These are phyloP conservation scores for Hyla sarda DNA, from an alignment of 2,113 vertebrate species.

Conservation along the genomic window DNA sequence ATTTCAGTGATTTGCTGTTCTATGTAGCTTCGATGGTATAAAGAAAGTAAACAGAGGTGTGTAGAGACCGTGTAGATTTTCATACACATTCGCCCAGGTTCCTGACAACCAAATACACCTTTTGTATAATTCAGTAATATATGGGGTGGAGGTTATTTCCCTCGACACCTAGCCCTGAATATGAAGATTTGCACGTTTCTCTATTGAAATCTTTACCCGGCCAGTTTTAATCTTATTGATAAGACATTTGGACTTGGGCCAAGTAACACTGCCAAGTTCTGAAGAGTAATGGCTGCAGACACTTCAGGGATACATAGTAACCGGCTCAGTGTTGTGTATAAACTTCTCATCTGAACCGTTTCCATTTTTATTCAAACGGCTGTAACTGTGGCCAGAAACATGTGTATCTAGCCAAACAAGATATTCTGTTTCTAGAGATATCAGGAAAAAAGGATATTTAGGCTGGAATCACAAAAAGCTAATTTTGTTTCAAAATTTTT, in stretches of 20 bases:
- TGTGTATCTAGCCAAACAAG: neutral
- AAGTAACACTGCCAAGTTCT: slow-evolving; percentile 13
- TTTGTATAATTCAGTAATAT: slow-evolving; percentile 27
- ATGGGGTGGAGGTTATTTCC: slow-evolving; percentile 27
- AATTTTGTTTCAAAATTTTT: too few relatives aligned
- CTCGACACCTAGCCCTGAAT: neutral
- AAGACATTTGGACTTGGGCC: slow-evolving; percentile 29
- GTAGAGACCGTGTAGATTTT: neutral
- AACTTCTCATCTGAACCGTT: slow-evolving; percentile 2
- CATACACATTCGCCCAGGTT: slow-evolving; percentile 16
- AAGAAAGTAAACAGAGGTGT: slow-evolving; percentile 12
- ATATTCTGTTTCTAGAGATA: neutral
- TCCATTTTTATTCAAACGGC: slow-evolving; percentile 10
- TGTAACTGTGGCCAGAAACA: neutral
- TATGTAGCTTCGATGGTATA: neutral
- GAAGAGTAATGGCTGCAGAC: neutral
- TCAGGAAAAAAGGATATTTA: too few relatives aligned
- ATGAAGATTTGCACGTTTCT: slow-evolving; percentile 17
- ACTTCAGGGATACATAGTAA: slow-evolving; percentile 37
- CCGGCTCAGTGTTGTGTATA: slow-evolving; percentile 24
- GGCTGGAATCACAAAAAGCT: too few relatives aligned
- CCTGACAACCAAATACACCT: slow-evolving; percentile 27
- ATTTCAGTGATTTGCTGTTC: neutral
- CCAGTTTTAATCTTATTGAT: slow-evolving; percentile 36
- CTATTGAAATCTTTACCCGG: slow-evolving; percentile 6